Evolutionary conservation across 1,140 invertebrate species (phyloP).

Genomic region (Pollicipes pollicipes): DNA sequence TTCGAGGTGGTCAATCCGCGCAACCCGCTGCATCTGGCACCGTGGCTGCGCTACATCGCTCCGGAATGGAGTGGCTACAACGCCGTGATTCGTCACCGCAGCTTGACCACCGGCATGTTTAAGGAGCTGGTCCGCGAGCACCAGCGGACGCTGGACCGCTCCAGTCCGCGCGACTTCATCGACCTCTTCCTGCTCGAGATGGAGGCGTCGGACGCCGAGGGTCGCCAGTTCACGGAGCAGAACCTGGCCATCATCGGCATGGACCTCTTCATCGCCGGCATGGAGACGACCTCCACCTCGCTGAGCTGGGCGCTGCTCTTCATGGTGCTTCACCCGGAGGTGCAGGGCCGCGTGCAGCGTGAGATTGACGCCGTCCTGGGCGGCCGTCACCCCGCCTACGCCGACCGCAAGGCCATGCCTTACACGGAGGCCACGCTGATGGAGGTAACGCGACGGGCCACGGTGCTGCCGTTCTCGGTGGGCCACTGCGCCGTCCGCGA

Average conservation of each 20-base stretch:
- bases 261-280: slow-evolving; percentile 17
- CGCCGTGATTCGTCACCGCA: neutral
- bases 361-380: slow-evolving; percentile 41
- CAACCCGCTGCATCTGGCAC: neutral
- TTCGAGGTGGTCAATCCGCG: neutral
- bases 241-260: slow-evolving; percentile 15
- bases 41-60: neutral
- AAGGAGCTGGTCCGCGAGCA: slow-evolving; percentile 21
- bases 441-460: slow-evolving; percentile 9
- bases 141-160: slow-evolving; percentile 22
- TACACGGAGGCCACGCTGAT: slow-evolving; percentile 21
- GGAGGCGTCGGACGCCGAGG: slow-evolving; percentile 11
- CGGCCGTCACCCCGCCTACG: slow-evolving; percentile 2
- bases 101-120: neutral
- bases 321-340: slow-evolving; percentile 40
- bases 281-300: slow-evolving; percentile 47
- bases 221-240: neutral
- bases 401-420: slow-evolving; percentile 29
- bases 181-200: slow-evolving; percentile 27
- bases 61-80: neutral
- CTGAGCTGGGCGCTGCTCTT: slow-evolving; percentile 49
- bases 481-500: slow-evolving; percentile 36
- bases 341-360: slow-evolving; percentile 43
- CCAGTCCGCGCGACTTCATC: slow-evolving; percentile 28
- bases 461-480: slow-evolving; percentile 46